Evolutionary conservation across 2,888 invertebrate genomes (phyloP).

Genomic region (Scrobipalpa costella): DNA sequence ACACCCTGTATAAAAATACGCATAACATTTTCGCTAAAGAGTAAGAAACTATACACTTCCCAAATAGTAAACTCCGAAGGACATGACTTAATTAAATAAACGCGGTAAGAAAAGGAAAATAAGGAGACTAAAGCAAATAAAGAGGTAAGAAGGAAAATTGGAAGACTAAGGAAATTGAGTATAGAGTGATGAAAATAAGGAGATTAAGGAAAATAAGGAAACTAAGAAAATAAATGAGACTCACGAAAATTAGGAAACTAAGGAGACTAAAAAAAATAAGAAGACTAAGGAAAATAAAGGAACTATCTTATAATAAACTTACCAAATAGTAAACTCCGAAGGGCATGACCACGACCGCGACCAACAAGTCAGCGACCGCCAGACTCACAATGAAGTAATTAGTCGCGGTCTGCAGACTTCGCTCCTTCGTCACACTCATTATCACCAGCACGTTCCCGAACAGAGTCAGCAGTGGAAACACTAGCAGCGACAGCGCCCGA

Average conservation of each 20-base stretch:
- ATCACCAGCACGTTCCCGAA: conserved; percentile 99
- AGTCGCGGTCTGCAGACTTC: conserved; percentile 96
- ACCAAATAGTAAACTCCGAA: conserved; percentile 5
- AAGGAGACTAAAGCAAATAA: not conserved
- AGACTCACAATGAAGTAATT: conserved; percentile 99
- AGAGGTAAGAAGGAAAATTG: too few relatives aligned
- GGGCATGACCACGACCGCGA: conserved; percentile 98
- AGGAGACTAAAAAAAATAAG: too few relatives aligned
- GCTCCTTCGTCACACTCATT: conserved; percentile 94
- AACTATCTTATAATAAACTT: too few relatives aligned
- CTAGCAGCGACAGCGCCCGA: conserved; percentile 92
- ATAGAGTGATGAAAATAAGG: too few relatives aligned
- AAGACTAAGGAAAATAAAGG: too few relatives aligned
- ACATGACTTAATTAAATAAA: not conserved
- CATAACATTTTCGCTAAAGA: too few relatives aligned
- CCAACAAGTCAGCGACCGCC: conserved; percentile 97
- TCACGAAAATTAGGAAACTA: too few relatives aligned
- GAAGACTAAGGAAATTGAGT: too few relatives aligned
- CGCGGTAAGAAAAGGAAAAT: not conserved
- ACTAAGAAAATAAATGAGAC: too few relatives aligned
- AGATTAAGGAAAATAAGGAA: too few relatives aligned
- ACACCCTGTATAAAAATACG: too few relatives aligned
- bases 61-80: conserved; percentile 5
- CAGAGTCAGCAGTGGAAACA: conserved; percentile 95
- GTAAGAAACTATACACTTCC: too few relatives aligned